Conservation (phyloP, 2,797 vertebrate genomes). For the Agapornis canus region DNA sequence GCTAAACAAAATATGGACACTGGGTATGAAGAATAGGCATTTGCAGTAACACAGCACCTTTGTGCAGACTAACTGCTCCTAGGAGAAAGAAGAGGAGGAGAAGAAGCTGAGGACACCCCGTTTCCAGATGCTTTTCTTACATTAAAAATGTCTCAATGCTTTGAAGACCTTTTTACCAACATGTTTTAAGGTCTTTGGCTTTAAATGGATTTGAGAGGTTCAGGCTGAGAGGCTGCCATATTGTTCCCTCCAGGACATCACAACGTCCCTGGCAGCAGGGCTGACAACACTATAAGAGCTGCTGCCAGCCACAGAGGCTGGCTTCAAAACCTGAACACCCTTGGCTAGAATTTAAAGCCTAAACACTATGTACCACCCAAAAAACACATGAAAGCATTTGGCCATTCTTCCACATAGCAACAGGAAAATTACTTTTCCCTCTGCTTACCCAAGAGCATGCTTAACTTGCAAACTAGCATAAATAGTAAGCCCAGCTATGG, state of each 20-base stretch:
- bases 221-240: not conserved
- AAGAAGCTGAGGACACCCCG: fast-evolving
- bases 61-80: not conserved
- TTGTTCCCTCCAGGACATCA: slow-evolving; percentile 21
- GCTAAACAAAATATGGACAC: not conserved
- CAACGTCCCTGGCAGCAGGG: not conserved
- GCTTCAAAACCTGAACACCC: not conserved
- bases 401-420: slow-evolving; percentile 21
- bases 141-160: fast-evolving
- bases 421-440: slow-evolving; percentile 6
- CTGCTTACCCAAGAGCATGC: not conserved
- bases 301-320: not conserved
- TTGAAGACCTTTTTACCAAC: not conserved
- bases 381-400: not conserved
- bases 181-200: not conserved
- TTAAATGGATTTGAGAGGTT: not conserved
- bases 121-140: not conserved
- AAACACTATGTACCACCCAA: not conserved
- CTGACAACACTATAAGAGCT: not conserved
- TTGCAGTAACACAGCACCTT: not conserved
- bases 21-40: not conserved
- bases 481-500: not conserved
- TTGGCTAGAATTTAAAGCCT: not conserved
- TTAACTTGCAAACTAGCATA: slow-evolving; percentile 17
- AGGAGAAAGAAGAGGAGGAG: not conserved